Conservation (phyloP, 1,140 invertebrate genomes). For the Leptestheria dahalacensis region DNA sequence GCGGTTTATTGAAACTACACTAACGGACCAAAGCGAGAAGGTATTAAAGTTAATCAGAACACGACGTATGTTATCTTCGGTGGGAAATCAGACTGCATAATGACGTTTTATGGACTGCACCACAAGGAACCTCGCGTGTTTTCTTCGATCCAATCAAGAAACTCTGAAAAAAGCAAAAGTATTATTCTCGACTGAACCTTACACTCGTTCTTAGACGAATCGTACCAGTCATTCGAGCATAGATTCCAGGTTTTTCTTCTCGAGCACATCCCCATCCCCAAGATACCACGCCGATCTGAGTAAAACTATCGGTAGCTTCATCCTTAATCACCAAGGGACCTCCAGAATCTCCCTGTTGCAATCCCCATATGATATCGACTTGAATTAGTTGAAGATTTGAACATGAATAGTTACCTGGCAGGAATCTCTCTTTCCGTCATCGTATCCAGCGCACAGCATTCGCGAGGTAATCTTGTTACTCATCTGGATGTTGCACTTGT, state of each 20-base stretch:
- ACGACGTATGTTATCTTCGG: neutral
- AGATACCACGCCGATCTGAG: slow-evolving; percentile 75
- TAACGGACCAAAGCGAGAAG: neutral
- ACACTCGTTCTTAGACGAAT: neutral
- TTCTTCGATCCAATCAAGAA: slow-evolving; percentile 3
- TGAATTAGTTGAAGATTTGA: neutral
- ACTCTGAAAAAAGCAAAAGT: neutral
- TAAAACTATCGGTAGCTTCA: slow-evolving; percentile 52
- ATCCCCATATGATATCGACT: neutral
- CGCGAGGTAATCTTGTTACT: neutral
- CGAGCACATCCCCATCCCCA: slow-evolving; percentile 88
- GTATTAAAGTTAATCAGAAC: neutral
- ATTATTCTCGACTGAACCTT: neutral
- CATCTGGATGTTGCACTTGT: neutral
- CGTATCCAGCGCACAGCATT: slow-evolving; percentile 69
- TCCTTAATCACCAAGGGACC: slow-evolving; percentile 72
- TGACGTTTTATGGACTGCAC: neutral
- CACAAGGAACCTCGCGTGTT: neutral
- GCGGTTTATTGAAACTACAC: too few species aligned
- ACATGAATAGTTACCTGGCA: slow-evolving; percentile 50
- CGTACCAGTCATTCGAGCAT: slow-evolving; percentile 66
- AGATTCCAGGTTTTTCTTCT: slow-evolving; percentile 83
- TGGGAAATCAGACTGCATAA: neutral
- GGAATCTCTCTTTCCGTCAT: slow-evolving; percentile 76
- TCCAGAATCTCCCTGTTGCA: slow-evolving; percentile 65